These are phyloP conservation scores for Polydrusus cervinus DNA, from an alignment of 2,888 invertebrate genomes.

Conservation along the genomic window DNA sequence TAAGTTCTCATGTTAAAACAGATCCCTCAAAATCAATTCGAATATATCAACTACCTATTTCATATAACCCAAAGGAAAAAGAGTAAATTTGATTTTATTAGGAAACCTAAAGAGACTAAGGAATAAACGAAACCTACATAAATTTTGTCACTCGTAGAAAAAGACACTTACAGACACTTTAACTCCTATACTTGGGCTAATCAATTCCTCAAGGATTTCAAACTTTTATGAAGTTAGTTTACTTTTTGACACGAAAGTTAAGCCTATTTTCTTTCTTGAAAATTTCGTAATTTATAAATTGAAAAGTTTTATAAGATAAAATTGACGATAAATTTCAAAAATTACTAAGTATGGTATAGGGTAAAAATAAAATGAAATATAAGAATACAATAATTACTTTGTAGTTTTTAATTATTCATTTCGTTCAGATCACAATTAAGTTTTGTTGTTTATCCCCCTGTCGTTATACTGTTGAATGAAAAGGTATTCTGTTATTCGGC, in stretches of 20 bases:
- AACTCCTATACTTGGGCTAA: constrained; percentile 65
- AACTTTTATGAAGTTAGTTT: constrained; percentile 59
- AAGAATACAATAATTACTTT: too few relatives aligned
- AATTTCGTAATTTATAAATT: constrained; percentile 33
- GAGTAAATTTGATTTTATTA: not conserved
- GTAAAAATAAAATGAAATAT: too few relatives aligned
- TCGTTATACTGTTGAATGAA: too few relatives aligned
- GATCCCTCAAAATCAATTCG: too few relatives aligned
- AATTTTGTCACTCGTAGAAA: constrained; percentile 26
- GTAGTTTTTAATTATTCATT: too few relatives aligned
- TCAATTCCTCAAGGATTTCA: constrained; percentile 65
- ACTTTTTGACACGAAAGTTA: constrained; percentile 53
- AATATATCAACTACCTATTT: too few relatives aligned
- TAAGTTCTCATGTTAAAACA: too few relatives aligned
- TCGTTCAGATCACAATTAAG: too few relatives aligned
- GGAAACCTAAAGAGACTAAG: not conserved
- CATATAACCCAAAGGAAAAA: not conserved
- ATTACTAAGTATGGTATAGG: too few relatives aligned
- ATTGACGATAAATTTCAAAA: too few relatives aligned
- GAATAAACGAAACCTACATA: constrained; percentile 12
- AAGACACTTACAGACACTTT: constrained; percentile 60
- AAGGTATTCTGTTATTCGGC: too few relatives aligned
- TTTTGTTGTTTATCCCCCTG: too few relatives aligned
- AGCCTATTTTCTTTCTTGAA: constrained; percentile 23
- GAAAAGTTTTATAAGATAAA: constrained; percentile 30